Base-by-base conservation (phyloP, 2,888 invertebrate genomes). In the Dasysyrphus albostriatus region DNA sequence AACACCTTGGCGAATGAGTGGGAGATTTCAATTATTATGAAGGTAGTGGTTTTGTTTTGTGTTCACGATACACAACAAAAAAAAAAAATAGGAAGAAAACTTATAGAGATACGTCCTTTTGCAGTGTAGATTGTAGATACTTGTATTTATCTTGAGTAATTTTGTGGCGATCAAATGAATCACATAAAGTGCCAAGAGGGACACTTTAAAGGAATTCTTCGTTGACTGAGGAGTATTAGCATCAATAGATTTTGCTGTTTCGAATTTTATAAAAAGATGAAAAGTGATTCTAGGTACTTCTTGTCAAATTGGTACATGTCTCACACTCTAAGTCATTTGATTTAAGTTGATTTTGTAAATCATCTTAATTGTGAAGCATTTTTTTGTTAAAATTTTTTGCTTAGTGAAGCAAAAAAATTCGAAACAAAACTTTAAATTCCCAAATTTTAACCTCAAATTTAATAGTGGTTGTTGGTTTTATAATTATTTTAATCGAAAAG, bases 11-110 rank as follows among this genome's bases (percentile, higher is more conserved):
- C 14, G 19, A 49, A 67, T 32, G 67, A 67, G 67, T 67, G 67
- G 47, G 49, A 49, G 47, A 67, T 37, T 69, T 69, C 54, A 69
- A 54, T 69, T 69, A 69, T 61, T 54, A 54, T 51, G 51, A 19
- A 39, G n/a, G 47, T 47, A 47, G 65, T 65, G 32, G 65, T 65
- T 44, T 51, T 69, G 37, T 51, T 51, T 69, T 67, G 49, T 65
- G 32, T 32, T 32, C 32, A 47, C 16, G 16, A 29, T 32, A 29
- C 2, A 39, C 6, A 44, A 44, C 7, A n/a, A 8, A 10, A 19
- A 47, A 47, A 49, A 19, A 1, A 24, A 24, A 24, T n/a, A 14
- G 14, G n/a, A 69, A 69, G 51, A 54, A 69, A 69, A 39, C 54
- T 54, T 69, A 24, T 54, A 32, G 67, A 32, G 67, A 32, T 12